A percentile compares a stretch with the other conserved stretches of the same genome.
Evolutionary conservation across 2,113 vertebrate genomes (phyloP).

Genomic region (Lamprotornis superbus): DNA sequence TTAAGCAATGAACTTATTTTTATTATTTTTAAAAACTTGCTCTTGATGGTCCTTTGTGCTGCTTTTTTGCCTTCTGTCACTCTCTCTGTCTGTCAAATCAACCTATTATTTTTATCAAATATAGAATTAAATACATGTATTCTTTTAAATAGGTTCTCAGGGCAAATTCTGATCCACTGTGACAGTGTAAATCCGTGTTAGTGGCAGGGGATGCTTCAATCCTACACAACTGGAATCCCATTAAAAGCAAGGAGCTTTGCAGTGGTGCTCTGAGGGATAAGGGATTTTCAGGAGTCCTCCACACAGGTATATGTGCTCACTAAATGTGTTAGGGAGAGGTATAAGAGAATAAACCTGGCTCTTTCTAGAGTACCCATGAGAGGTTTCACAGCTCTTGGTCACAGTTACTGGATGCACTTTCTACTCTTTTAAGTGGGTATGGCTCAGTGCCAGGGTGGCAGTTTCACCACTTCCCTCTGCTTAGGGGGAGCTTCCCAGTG

Average conservation of each 20-base stretch:
- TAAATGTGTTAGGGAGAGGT: background rate
- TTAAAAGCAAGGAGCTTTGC: background rate
- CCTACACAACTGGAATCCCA: background rate
- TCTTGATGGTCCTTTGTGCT: background rate
- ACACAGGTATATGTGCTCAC: background rate
- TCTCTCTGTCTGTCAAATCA: background rate
- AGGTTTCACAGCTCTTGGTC: background rate
- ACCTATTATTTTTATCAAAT: background rate
- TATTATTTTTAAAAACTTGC: background rate
- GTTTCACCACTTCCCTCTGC: background rate
- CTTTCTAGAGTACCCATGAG: background rate
- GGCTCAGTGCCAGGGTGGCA: background rate
- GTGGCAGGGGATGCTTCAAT: background rate
- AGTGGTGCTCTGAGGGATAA: background rate
- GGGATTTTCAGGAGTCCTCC: background rate
- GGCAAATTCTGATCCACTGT: background rate
- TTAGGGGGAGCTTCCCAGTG: background rate
- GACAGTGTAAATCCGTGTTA: background rate
- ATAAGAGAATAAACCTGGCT: background rate
- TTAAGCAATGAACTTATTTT: background rate
- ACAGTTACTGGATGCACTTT: too few relatives aligned
- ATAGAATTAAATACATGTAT: background rate
- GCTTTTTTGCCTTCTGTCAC: background rate
- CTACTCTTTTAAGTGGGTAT: background rate
- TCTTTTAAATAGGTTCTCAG: background rate